Conservation (phyloP, 2,888 invertebrate species). For the Pachymerium ferrugineum region DNA sequence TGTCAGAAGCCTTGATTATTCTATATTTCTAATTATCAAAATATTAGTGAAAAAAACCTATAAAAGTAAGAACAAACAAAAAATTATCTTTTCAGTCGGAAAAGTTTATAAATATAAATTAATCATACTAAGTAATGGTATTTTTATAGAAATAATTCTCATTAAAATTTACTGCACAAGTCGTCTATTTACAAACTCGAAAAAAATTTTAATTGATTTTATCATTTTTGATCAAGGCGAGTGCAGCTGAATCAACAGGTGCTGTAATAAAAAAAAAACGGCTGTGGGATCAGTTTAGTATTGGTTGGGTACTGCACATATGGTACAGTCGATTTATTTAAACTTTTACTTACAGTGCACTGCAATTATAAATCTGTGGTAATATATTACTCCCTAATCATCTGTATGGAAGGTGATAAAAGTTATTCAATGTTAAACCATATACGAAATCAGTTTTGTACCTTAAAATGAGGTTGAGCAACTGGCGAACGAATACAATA, state of each 20-base stretch:
- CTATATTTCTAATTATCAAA: too few relatives aligned
- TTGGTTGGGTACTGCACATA: background rate
- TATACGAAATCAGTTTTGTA: background rate
- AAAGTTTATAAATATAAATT: too few relatives aligned
- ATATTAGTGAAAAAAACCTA: too few relatives aligned
- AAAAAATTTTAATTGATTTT: background rate
- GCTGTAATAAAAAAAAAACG: background rate
- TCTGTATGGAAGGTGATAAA: background rate
- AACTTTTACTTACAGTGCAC: background rate
- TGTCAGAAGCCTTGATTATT: too few relatives aligned
- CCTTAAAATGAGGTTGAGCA: background rate
- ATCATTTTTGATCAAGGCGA: background rate
- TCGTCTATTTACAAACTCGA: too few relatives aligned
- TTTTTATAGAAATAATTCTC: too few relatives aligned
- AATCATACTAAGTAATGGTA: too few relatives aligned
- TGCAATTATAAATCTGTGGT: background rate
- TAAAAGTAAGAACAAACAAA: too few relatives aligned
- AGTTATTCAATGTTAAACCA: background rate
- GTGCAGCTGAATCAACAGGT: constrained; percentile 13
- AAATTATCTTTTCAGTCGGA: too few relatives aligned
- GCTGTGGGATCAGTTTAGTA: background rate
- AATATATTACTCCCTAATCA: background rate
- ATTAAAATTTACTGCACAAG: background rate
- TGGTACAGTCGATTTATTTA: background rate
- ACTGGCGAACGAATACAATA: background rate